These are phyloP conservation scores for Antitype chi DNA, from an alignment of 2,888 invertebrate species.

Conservation along the genomic window DNA sequence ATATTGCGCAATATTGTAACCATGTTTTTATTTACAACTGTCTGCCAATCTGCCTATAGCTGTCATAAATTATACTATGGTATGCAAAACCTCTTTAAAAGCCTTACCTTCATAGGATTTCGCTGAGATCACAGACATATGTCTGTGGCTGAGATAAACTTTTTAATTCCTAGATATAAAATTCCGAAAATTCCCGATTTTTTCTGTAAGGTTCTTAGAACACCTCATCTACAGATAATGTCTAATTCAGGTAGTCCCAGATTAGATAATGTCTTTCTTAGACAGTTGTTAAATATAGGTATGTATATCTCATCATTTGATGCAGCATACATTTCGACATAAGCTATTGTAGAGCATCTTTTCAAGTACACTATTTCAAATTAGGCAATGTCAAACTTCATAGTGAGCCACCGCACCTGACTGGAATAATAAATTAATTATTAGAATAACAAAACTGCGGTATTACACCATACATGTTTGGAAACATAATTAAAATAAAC, in stretches of 20 bases:
- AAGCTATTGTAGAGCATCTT: slow-evolving; percentile 9
- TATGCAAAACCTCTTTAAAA: slow-evolving; percentile 5
- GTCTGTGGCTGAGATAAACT: background rate
- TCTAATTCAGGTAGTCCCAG: too few species aligned
- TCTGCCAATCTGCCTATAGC: background rate
- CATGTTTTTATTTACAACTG: slow-evolving; percentile 7
- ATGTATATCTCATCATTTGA: background rate
- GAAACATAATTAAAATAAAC: slow-evolving; percentile 41
- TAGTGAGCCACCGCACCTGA: slow-evolving; percentile 10
- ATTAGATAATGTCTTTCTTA: background rate
- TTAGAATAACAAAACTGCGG: background rate
- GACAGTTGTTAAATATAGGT: background rate
- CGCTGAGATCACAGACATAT: too few species aligned
- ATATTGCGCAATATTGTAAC: slow-evolving; percentile 1
- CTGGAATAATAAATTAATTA: slow-evolving; percentile 43
- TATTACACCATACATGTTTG: slow-evolving; percentile 26
- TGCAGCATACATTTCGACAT: slow-evolving; percentile 4
- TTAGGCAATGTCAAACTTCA: slow-evolving; percentile 31
- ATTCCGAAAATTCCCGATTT: background rate
- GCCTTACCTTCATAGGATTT: background rate
- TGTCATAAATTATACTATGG: background rate
- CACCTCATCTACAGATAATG: background rate
- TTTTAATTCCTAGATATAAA: background rate
- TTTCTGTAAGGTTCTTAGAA: background rate
- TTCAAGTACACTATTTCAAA: slow-evolving; percentile 31